Evolutionary conservation across 2,113 vertebrate genomes (phyloP).

Genomic region (Fulica atra): DNA sequence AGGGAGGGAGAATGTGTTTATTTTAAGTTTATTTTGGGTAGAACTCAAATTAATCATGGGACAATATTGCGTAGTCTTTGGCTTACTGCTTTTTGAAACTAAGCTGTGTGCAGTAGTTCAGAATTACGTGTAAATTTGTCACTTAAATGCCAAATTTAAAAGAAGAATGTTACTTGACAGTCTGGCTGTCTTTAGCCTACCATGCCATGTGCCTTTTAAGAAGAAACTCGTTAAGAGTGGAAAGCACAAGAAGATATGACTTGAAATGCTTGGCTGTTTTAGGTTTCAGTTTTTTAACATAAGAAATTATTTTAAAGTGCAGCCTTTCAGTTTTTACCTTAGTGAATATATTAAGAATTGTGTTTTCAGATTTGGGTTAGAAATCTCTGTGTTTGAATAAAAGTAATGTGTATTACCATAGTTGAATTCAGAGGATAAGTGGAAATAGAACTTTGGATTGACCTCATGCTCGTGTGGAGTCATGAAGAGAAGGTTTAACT

Average conservation of each 20-base stretch:
- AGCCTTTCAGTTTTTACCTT: neutral
- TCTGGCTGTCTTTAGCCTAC: neutral
- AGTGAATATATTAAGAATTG: neutral
- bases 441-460: neutral
- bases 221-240: neutral
- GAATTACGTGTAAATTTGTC: neutral
- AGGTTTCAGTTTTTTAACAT: neutral
- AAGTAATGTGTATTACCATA: neutral
- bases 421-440: neutral
- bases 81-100: neutral
- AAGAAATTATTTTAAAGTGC: neutral
- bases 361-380: neutral
- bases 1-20: conserved; percentile 25
- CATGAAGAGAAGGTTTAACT: neutral
- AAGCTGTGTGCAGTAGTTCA: neutral
- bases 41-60: neutral
- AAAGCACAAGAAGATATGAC: neutral
- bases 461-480: neutral
- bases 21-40: conserved; percentile 16
- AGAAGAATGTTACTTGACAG: neutral
- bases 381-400: neutral
- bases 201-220: neutral
- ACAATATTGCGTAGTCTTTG: neutral
- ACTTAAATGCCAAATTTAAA: neutral
- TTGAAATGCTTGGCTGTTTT: neutral